Evolutionary conservation across 2,113 vertebrate genomes (phyloP), one percentile per base, ranked within the genome.

Genomic region (Zosterops lateralis): DNA sequence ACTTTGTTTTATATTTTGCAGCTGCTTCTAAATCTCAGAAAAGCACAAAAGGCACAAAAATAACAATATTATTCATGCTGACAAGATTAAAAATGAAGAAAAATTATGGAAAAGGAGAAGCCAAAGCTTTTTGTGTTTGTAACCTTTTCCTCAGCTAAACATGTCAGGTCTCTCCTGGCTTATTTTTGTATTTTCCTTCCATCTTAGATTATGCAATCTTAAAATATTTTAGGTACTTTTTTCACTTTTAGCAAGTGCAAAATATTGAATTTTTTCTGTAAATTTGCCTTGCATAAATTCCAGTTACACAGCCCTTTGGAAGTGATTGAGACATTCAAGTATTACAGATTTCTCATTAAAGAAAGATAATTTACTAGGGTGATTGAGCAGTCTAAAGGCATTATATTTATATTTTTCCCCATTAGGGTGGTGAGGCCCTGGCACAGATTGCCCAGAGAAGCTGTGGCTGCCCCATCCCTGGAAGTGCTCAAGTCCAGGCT

Each of bases 151-250:
- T 70, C n/a, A 61, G 50, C n/a, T 80, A 57, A 94, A 90, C 25
- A 25, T 0, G 0, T 40, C 40, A 40, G 11, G 21, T 68, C 29
- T 7, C 10, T 79, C 25, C 32, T 61, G 22, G 20, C 19, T 61
- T 53, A 20, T 44, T 87, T 79, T 58, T 84, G 4, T 31, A 28
- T 72, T 90, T 93, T 82, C 13, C n/a, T 80, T 90, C 21, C 62
- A 57, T 5, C 14, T 79, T 87, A 66, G 24, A 24, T 71, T 50
- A 40, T 89, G 84, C n/a, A 6, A 68, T 68, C 18, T 65, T 51
- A 67, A 95, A 81, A 75, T 29, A 84, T 14, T 67, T 84, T 34
- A 84, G 12, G 32, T 34, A 10, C 12, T 56, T 74, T 56, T 94
- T 90, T 17, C 48, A 47, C 28, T 92, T 92, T 74, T 20, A 47